phyloP scores from a whole-genome alignment of 2,113 vertebrate species.

The Tamias sibiricus region DNA sequence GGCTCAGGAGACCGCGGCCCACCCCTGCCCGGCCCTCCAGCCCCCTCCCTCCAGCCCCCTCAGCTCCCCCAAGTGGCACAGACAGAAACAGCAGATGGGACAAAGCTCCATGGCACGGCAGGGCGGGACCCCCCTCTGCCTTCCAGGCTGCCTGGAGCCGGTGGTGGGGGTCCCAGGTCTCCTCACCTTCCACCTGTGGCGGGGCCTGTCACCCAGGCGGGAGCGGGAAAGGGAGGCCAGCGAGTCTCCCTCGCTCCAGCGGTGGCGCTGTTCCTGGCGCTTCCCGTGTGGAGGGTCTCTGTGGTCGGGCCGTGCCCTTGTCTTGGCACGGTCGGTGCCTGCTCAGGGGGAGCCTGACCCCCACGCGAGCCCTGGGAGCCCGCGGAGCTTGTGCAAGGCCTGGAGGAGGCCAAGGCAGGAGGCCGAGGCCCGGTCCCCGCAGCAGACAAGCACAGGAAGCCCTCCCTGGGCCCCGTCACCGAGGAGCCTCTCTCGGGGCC shows the following conservation, averaged over 20 bases:
- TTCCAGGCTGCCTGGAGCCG: not conserved
- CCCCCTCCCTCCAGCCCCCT: not conserved
- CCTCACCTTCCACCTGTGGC: too few species aligned
- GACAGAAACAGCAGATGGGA: not conserved
- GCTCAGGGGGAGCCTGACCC: too few species aligned
- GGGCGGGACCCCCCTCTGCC: not conserved
- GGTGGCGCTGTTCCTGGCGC: not conserved
- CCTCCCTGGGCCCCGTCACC: too few species aligned
- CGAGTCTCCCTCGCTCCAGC: not conserved
- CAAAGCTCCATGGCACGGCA: not conserved
- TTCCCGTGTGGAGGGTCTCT: too few species aligned
- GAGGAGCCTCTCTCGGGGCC: not conserved
- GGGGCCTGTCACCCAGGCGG: not conserved
- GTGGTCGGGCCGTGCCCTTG: too few species aligned
- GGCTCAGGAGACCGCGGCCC: not conserved
- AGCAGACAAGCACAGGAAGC: too few species aligned
- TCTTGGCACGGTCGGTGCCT: too few species aligned
- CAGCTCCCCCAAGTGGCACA: not conserved
- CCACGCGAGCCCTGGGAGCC: too few species aligned
- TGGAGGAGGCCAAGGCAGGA: too few species aligned
- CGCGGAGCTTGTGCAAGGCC: too few species aligned
- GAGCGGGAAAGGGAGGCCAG: not conserved
- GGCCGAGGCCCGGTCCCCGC: too few species aligned
- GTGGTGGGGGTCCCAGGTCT: accelerated
- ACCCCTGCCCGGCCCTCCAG: not conserved